phyloP scores from a whole-genome alignment of 2,888 invertebrate genomes.

The Augochlorella aurata region DNA sequence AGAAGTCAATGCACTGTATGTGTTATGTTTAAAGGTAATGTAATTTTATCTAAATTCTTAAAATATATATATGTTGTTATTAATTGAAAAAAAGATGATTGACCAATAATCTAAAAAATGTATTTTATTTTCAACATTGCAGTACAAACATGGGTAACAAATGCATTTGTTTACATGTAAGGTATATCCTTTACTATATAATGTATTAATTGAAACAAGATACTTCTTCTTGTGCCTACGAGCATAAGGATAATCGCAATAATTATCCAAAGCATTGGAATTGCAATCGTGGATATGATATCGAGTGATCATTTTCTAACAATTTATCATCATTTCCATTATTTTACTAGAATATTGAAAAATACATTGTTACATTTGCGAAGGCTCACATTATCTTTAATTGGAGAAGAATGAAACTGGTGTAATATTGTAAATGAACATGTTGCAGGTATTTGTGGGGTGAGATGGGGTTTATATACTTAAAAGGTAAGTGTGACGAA shows the following conservation, averaged over 20 bases:
- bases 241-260: conserved; percentile 13
- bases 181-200: conserved; percentile 63
- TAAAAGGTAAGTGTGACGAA: conserved; percentile 1
- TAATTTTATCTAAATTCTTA: conserved; percentile 45
- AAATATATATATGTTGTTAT: conserved; percentile 1
- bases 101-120: conserved; percentile 68
- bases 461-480: conserved; percentile 16
- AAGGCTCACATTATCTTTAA: conserved; percentile 14
- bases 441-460: conserved; percentile 7
- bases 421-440: conserved; percentile 26
- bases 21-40: conserved; percentile 39
- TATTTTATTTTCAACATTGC: conserved; percentile 76
- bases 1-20: conserved; percentile 19
- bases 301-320: conserved; percentile 5
- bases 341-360: conserved; percentile 20
- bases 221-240: conserved; percentile 50
- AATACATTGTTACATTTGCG: conserved; percentile 17
- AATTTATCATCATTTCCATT: conserved; percentile 19
- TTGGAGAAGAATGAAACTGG: conserved; percentile 35
- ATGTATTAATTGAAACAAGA: conserved; percentile 50
- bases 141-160: conserved; percentile 76
- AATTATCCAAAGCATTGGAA: not conserved
- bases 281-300: conserved; percentile 16
- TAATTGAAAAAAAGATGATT: not conserved
- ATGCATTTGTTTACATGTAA: conserved; percentile 70